Base-by-base conservation (phyloP, 1,140 invertebrate species). In the Bombus waltoni region DNA sequence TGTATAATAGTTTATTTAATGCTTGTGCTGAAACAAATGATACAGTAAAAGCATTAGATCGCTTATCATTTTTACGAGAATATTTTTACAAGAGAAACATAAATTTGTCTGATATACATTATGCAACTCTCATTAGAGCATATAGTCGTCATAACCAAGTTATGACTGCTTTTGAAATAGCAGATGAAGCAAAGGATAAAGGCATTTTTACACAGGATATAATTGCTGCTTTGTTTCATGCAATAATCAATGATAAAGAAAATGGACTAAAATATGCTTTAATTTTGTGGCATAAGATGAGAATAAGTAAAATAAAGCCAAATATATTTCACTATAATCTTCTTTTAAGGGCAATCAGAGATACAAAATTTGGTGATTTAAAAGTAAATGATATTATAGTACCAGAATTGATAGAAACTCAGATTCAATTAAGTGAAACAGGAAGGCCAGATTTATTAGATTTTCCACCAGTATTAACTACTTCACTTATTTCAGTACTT, bases 51-150 rank as follows among this genome's bases (percentile, higher is more conserved):
- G 98, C 98, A 35, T 68, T 95, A 22, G 78, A 92, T 10, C 78
- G 87, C 44, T 84, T 95, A 0, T 95, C 93, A 47, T 91, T 96
- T 85, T 95, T 99, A 47, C 94, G 97, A 78, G 93, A 96, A 87
- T 71, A 75, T 9, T 87, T 91, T n/a, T 72, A 87, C 3, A 96
- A 97, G 85, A 97, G 97, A 90, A 95, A 96, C 10, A 95, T 97
- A 88, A 91, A 96, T 72, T 96, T 97, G 3, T 98, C 98, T 94
- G 91, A 96, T 2, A 96, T 96, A 8, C 98, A 97, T 93, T 99
- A 98, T 89, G 97, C 98, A 96, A 96, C 97, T 9, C 97, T 99
- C 97, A 97, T 99, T 15, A 99, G 98, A 96, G 98, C 98, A 6
- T 99, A 98, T 96, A 98, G 98, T 6, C 95, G 97, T 87, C 97